Percentiles rank a stretch among this genome's conserved stretches.
These are phyloP conservation scores for Dasysyrphus albostriatus DNA, from an alignment of 2,888 invertebrate species.

Conservation along the genomic window DNA sequence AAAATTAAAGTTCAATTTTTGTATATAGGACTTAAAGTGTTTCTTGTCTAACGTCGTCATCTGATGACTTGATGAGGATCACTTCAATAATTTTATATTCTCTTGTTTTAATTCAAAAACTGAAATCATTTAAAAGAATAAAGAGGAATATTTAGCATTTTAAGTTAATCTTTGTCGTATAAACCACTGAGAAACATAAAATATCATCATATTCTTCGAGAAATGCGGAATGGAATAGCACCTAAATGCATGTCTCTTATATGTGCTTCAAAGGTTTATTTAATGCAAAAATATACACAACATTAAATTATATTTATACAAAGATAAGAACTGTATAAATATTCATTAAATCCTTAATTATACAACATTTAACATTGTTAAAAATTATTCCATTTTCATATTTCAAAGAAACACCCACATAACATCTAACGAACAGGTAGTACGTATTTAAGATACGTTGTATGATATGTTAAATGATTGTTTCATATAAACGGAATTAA, in stretches of 20 bases:
- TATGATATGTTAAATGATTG: neutral
- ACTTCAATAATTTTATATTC: neutral
- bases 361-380: conserved; percentile 55
- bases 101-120: neutral
- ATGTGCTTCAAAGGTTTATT: neutral
- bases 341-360: conserved; percentile 66
- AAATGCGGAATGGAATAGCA: neutral
- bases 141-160: neutral
- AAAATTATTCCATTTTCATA: conserved; percentile 59
- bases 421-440: neutral
- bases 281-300: conserved; percentile 14
- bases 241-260: neutral
- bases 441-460: neutral
- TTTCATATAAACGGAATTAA: neutral
- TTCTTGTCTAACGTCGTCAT: neutral
- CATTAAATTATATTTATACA: conserved; percentile 30
- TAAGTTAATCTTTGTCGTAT: neutral
- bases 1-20: too few species aligned
- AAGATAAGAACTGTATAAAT: conserved; percentile 41
- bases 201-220: neutral
- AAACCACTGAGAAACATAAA: neutral
- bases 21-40: too few species aligned
- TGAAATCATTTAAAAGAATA: neutral
- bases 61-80: neutral
- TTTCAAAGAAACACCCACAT: conserved; percentile 39